Percentiles rank a stretch among this genome's conserved stretches.
Conservation (phyloP, 2,888 invertebrate genomes). For the Xestia sexstrigata region DNA sequence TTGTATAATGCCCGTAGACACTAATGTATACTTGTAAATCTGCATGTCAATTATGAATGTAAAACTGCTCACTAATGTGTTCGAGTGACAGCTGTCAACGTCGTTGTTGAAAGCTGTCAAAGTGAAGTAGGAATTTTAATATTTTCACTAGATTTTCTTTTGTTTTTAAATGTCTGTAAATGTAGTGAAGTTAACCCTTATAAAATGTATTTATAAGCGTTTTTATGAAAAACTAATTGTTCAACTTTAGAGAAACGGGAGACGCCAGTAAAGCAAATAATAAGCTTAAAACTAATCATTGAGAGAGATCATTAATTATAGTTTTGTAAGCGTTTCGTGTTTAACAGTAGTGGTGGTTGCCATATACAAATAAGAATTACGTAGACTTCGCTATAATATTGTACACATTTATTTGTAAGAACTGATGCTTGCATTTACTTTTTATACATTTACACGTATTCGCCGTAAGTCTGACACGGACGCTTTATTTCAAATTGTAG, state of each 20-base stretch:
- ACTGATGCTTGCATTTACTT: conserved; percentile 85
- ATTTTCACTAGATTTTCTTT: conserved; percentile 16
- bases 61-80: conserved; percentile 35
- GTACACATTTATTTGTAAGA: conserved; percentile 74
- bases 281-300: conserved; percentile 81
- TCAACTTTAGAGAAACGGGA: conserved; percentile 64
- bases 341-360: conserved; percentile 81
- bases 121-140: neutral
- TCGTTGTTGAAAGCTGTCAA: conserved; percentile 42
- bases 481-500: conserved; percentile 73
- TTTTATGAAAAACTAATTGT: conserved; percentile 23
- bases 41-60: conserved; percentile 61
- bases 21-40: conserved; percentile 43
- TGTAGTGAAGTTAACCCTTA: conserved; percentile 25
- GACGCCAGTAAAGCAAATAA: conserved; percentile 57
- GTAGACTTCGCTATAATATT: conserved; percentile 66
- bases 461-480: conserved; percentile 73
- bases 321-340: conserved; percentile 82
- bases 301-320: conserved; percentile 87
- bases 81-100: conserved; percentile 42
- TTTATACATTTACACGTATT: conserved; percentile 79
- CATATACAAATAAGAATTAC: conserved; percentile 69
- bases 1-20: conserved; percentile 38
- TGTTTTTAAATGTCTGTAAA: conserved; percentile 22
- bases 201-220: conserved; percentile 17